Conservation (phyloP, 2,113 vertebrate species). For the Donacobius atricapilla region DNA sequence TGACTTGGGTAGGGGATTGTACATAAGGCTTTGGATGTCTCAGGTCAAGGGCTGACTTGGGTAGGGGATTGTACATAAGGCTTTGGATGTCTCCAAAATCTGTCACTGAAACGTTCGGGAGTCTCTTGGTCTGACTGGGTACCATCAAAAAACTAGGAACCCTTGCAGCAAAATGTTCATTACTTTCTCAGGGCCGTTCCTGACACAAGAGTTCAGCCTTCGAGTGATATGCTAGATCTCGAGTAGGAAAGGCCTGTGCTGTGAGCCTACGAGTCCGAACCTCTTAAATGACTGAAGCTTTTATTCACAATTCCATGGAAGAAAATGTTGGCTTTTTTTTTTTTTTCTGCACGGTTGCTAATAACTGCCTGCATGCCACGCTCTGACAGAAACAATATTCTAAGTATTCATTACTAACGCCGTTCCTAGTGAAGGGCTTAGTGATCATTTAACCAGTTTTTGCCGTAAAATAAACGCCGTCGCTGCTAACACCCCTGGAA, state of each 20-base stretch:
- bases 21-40: not conserved
- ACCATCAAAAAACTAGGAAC: not conserved
- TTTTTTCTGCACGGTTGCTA: not conserved
- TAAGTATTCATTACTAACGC: not conserved
- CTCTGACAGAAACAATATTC: not conserved
- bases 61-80: not conserved
- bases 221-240: not conserved
- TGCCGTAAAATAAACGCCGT: not conserved
- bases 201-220: not conserved
- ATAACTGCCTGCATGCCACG: not conserved
- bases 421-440: not conserved
- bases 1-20: not conserved
- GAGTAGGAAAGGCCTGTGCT: not conserved
- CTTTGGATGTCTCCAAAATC: not conserved
- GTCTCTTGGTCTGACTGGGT: not conserved
- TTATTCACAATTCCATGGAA: not conserved
- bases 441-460: not conserved
- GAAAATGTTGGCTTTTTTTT: not conserved
- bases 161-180: not conserved
- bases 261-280: not conserved
- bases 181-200: fast-evolving
- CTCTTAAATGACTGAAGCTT: not conserved
- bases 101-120: not conserved
- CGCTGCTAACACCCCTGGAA: not conserved
- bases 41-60: not conserved